These are phyloP conservation scores for Chrysomallon squamiferum DNA, from an alignment of 1,140 invertebrate species.

Conservation along the genomic window DNA sequence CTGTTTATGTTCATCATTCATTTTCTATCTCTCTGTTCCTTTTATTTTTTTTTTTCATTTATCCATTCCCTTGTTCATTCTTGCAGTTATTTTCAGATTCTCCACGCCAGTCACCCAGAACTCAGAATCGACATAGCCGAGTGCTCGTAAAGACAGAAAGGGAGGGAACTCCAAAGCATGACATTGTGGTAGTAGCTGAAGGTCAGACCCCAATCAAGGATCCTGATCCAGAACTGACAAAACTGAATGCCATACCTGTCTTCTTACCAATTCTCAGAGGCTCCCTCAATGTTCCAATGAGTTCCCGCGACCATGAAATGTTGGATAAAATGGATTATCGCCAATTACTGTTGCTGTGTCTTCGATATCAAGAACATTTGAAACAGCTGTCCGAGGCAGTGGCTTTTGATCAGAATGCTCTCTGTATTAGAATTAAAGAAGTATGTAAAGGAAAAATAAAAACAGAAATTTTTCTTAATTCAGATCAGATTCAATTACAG, in stretches of 20 bases:
- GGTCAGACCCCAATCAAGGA: conserved; percentile 71
- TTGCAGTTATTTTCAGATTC: conserved; percentile 43
- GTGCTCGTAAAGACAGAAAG: conserved; percentile 68
- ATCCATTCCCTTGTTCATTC: no score
- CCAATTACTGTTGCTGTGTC: conserved; percentile 70
- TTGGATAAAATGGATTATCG: conserved; percentile 79
- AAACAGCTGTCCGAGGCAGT: conserved; percentile 75
- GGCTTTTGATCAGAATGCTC: conserved; percentile 74
- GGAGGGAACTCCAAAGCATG: conserved; percentile 57
- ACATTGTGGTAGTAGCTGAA: conserved; percentile 85
- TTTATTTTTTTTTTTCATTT: neutral
- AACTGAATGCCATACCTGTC: conserved; percentile 82
- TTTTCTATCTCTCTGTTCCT: neutral
- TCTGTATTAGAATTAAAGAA: conserved; percentile 78
- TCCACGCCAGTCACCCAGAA: conserved; percentile 45
- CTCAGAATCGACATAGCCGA: conserved; percentile 23
- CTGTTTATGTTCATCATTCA: neutral
- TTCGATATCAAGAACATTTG: conserved; percentile 80
- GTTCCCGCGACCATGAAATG: conserved; percentile 84
- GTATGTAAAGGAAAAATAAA: conserved; percentile 61
- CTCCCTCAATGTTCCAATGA: conserved; percentile 80
- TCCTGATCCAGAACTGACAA: conserved; percentile 81
- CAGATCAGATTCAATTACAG: neutral
- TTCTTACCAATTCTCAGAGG: conserved; percentile 92
- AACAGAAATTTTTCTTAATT: neutral